A percentile compares a stretch with the other conserved stretches of the same genome.
phyloP scores from a whole-genome alignment of 2,888 invertebrate species.

The Teleiodes luculella region DNA sequence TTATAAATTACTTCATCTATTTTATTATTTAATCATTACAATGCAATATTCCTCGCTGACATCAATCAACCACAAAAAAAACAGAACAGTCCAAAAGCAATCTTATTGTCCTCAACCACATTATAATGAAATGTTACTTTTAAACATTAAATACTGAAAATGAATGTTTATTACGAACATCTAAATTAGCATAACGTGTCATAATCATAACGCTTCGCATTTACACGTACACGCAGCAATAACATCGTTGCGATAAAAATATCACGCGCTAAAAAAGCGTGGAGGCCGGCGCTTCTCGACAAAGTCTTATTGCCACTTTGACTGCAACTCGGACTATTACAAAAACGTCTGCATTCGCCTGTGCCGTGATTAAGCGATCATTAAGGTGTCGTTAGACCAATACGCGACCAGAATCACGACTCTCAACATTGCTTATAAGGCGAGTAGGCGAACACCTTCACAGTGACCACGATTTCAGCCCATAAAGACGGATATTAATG shows the following conservation, averaged over 20 bases:
- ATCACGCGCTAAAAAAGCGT: background rate
- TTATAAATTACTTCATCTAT: too few relatives aligned
- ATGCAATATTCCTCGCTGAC: too few relatives aligned
- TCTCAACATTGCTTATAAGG: constrained; percentile 41
- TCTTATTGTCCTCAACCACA: too few relatives aligned
- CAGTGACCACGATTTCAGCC: constrained; percentile 45
- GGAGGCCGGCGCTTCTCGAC: constrained; percentile 36
- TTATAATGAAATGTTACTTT: too few relatives aligned
- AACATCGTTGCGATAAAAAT: background rate
- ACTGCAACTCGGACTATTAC: constrained; percentile 32
- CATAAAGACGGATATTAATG: constrained; percentile 47
- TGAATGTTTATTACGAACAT: too few relatives aligned
- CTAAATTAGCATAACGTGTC: background rate
- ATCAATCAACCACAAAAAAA: too few relatives aligned
- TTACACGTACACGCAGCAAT: background rate
- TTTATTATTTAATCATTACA: too few relatives aligned
- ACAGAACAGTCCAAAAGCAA: too few relatives aligned
- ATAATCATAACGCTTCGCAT: too few relatives aligned
- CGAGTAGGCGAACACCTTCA: constrained; percentile 26
- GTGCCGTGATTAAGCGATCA: constrained; percentile 56
- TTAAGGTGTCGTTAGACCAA: constrained; percentile 54
- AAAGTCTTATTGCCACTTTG: constrained; percentile 37
- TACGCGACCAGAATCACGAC: constrained; percentile 32
- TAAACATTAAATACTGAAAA: too few relatives aligned
- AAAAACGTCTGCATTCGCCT: constrained; percentile 40